phyloP scores from a whole-genome alignment of 2,888 invertebrate species.

The Gisinianus flammeolus region DNA sequence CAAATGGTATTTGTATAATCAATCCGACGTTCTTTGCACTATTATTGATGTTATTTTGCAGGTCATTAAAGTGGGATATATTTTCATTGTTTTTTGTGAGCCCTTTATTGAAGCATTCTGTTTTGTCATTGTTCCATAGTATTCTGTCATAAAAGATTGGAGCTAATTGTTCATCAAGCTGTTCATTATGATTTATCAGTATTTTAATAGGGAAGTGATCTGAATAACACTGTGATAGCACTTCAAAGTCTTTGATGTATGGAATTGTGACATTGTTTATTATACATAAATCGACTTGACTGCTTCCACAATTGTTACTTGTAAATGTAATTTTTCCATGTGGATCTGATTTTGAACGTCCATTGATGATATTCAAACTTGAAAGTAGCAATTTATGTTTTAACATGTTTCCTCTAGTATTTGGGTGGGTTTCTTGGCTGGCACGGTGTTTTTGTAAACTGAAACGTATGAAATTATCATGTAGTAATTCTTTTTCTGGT shows the following conservation, averaged over 20 bases:
- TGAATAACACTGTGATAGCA: not conserved
- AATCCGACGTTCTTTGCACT: not conserved
- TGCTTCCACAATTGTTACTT: not conserved
- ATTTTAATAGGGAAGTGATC: not conserved
- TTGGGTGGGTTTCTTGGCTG: too few species aligned
- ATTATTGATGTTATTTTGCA: not conserved
- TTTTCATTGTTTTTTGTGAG: not conserved
- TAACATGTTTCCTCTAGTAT: too few species aligned
- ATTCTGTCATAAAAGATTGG: not conserved
- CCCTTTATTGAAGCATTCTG: not conserved
- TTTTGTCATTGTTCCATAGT: not conserved
- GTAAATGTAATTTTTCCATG: not conserved
- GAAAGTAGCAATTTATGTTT: too few species aligned
- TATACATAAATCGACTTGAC: not conserved
- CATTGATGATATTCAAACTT: not conserved
- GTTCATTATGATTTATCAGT: too few species aligned
- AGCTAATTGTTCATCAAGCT: not conserved
- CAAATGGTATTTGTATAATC: not conserved
- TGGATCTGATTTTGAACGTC: not conserved
- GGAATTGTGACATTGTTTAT: not conserved
- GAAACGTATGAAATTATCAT: too few species aligned
- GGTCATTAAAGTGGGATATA: not conserved
- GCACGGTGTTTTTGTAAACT: too few species aligned
- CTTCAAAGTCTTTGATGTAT: not conserved
- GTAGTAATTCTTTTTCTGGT: too few species aligned